Conservation (phyloP, 2,797 vertebrate genomes). For the Crocodylus rhombifer region DNA sequence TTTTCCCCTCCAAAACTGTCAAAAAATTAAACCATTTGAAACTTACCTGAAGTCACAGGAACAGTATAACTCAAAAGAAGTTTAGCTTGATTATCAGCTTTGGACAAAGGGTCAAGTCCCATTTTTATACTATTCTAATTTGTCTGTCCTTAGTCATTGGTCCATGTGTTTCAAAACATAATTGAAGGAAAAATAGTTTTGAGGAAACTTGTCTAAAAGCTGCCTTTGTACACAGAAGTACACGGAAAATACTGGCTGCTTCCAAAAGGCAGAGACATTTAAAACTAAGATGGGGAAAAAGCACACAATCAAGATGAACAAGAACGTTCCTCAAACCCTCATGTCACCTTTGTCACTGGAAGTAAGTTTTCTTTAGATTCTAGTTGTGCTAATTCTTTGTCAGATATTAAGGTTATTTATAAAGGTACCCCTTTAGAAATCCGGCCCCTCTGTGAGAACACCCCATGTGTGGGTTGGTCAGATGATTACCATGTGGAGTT, state of each 20-base stretch:
- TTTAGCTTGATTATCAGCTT: not conserved
- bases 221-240: not conserved
- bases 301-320: not conserved
- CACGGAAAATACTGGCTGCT: not conserved
- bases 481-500: constrained; percentile 66
- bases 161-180: not conserved
- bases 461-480: constrained; percentile 52
- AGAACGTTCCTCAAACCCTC: constrained; percentile 36
- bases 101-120: not conserved
- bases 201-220: not conserved
- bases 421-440: constrained; percentile 46
- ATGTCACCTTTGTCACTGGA: constrained; percentile 28
- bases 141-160: not conserved
- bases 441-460: constrained; percentile 50
- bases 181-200: not conserved
- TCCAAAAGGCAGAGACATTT: not conserved
- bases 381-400: constrained; percentile 39
- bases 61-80: not conserved
- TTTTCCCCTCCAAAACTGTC: not conserved
- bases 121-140: not conserved
- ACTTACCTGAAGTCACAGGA: not conserved
- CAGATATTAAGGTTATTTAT: constrained; percentile 56
- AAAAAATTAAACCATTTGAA: constrained; percentile 1
- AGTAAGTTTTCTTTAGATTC: constrained; percentile 30
- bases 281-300: not conserved